Conservation (phyloP, 2,888 invertebrate genomes). For the Gasteruption jaculator region DNA sequence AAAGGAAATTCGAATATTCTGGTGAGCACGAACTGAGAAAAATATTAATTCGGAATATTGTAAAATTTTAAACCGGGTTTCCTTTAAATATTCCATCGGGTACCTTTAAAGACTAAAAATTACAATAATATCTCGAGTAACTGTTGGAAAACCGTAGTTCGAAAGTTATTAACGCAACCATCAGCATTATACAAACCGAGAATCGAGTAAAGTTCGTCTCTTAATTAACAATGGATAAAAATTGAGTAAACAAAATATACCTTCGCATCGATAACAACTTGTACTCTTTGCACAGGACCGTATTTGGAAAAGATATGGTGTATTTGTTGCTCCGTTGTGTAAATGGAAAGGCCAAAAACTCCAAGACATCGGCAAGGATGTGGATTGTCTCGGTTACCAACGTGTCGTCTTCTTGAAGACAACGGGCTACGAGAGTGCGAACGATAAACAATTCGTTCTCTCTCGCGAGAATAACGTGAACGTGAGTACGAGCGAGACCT, state of each 20-base stretch:
- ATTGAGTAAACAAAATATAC: constrained; percentile 54
- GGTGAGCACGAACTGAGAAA: no score
- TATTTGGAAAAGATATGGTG: constrained; percentile 89
- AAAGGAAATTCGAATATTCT: no score
- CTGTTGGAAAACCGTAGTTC: no score
- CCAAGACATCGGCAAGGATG: constrained; percentile 86
- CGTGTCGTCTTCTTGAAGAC: constrained; percentile 75
- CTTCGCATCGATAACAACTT: constrained; percentile 95
- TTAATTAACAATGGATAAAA: no score
- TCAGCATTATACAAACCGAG: no score
- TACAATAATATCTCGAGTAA: no score
- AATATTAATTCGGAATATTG: no score
- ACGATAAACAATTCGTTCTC: constrained; percentile 60
- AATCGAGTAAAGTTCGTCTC: no score
- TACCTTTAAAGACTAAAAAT: no score
- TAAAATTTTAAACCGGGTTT: no score
- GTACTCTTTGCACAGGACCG: constrained; percentile 87
- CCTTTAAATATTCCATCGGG: no score
- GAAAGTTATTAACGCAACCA: no score
- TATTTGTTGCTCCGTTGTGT: constrained; percentile 88
- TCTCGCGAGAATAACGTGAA: constrained; percentile 57
- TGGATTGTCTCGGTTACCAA: constrained; percentile 81
- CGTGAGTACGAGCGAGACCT: constrained; percentile 58
- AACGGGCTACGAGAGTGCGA: constrained; percentile 75
- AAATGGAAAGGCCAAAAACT: constrained; percentile 89